Conservation (phyloP, 2,113 vertebrate genomes). For the Lethenteron reissneri region DNA sequence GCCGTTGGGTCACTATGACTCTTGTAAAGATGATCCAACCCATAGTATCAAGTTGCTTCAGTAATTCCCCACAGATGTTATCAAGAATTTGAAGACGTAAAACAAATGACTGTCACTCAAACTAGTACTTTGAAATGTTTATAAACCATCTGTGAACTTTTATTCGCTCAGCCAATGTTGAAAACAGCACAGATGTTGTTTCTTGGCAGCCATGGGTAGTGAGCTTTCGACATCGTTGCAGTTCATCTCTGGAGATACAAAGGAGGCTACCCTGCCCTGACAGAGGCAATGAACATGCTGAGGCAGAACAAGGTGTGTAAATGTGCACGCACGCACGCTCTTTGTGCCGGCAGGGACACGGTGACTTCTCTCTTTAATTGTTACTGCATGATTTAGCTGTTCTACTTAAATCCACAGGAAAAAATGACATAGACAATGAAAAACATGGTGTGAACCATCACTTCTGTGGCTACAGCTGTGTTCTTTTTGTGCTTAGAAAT, state of each 20-base stretch:
- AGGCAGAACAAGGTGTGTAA: constrained; percentile 54
- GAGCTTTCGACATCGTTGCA: constrained; percentile 26
- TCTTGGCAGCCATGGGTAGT: neutral
- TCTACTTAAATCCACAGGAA: neutral
- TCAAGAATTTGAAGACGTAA: neutral
- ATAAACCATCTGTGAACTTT: neutral
- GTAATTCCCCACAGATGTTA: neutral
- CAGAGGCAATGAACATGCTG: constrained; percentile 91
- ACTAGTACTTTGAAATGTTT: neutral
- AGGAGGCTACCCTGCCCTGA: constrained; percentile 93
- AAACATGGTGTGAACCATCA: neutral
- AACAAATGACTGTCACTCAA: neutral
- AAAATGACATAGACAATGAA: neutral
- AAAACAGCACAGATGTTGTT: neutral
- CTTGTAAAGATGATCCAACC: neutral
- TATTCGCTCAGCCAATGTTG: neutral
- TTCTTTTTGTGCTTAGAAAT: too few species aligned
- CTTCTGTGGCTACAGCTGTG: neutral
- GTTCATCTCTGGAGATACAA: constrained; percentile 93
- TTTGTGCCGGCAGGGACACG: neutral
- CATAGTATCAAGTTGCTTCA: neutral
- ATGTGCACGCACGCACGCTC: neutral
- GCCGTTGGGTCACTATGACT: neutral
- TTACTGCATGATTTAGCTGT: neutral
- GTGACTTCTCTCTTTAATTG: neutral